Evolutionary conservation across 2,113 vertebrate genomes (phyloP).

Genomic region (Pachypanchax playfairii): DNA sequence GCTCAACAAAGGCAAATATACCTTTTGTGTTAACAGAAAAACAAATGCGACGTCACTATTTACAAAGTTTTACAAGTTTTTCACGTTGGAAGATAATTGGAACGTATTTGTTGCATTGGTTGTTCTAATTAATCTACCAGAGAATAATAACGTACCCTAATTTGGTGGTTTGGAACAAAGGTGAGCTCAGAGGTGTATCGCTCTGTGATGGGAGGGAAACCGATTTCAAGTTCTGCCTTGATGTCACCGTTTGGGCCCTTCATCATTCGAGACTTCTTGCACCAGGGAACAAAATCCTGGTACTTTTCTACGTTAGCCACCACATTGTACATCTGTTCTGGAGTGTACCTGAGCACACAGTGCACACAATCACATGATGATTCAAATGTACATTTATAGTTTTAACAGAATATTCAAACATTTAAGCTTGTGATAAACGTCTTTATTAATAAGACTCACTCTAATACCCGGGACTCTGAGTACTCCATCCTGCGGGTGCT

Average conservation of each 20-base stretch:
- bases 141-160: conserved; percentile 70
- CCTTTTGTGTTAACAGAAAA: neutral
- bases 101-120: neutral
- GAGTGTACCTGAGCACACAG: conserved; percentile 68
- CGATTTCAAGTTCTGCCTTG: conserved; percentile 77
- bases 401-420: too few relatives aligned
- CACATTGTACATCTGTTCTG: conserved; percentile 79
- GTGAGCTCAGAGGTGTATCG: conserved; percentile 78
- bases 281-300: conserved; percentile 83
- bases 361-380: neutral
- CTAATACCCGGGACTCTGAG: conserved; percentile 66
- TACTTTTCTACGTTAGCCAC: conserved; percentile 79
- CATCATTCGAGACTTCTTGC: conserved; percentile 73
- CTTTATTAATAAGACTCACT: too few relatives aligned
- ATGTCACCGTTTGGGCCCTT: conserved; percentile 37
- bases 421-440: too few relatives aligned
- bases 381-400: neutral
- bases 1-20: neutral
- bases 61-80: too few relatives aligned
- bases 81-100: too few relatives aligned
- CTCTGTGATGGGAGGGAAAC: conserved; percentile 81
- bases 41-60: too few relatives aligned
- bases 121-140: neutral
- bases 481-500: conserved; percentile 74
- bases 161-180: conserved; percentile 74